Evolutionary conservation across 1,140 invertebrate genomes (phyloP).

Genomic region (Drosophila melanica): DNA sequence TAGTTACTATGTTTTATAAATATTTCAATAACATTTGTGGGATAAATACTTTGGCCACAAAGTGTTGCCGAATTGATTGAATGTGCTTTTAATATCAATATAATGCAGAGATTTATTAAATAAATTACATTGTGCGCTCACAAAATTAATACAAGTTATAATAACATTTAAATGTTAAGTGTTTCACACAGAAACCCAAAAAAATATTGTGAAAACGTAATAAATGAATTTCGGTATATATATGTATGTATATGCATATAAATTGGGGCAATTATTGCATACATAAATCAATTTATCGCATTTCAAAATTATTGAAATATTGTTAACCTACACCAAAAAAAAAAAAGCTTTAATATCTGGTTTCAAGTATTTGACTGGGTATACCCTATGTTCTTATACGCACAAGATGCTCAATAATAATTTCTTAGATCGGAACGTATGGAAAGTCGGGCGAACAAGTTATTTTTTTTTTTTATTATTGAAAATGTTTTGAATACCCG

Average conservation of each 20-base stretch:
- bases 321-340: background rate
- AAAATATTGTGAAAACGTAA: background rate
- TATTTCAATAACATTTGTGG: constrained; percentile 25
- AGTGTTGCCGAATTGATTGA: constrained; percentile 39
- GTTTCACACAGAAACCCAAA: background rate
- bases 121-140: background rate
- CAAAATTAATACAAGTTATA: constrained; percentile 13
- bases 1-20: constrained; percentile 38
- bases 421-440: too few species aligned
- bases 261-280: constrained; percentile 60
- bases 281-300: constrained; percentile 62
- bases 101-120: constrained; percentile 19
- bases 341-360: background rate
- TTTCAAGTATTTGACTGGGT: background rate
- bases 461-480: too few species aligned
- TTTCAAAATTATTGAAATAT: constrained; percentile 52
- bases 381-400: background rate
- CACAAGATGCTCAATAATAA: too few species aligned
- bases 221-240: constrained; percentile 18
- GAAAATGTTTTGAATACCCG: background rate
- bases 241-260: constrained; percentile 41
- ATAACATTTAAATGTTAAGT: constrained; percentile 8
- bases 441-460: too few species aligned
- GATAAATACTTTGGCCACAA: constrained; percentile 36
- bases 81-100: constrained; percentile 20